phyloP scores from a whole-genome alignment of 2,888 invertebrate species.

The Diploptera punctata region DNA sequence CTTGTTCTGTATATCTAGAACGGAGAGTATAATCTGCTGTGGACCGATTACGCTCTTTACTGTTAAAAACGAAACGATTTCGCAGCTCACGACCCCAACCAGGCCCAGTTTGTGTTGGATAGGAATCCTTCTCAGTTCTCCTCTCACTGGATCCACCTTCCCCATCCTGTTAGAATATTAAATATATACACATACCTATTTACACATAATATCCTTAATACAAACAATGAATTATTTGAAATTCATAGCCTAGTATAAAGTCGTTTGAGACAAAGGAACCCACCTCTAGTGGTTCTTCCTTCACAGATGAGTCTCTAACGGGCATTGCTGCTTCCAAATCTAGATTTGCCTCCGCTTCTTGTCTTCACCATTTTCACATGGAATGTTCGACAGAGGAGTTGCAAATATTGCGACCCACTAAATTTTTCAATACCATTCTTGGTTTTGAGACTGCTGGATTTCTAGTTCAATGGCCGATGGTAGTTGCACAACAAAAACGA shows the following conservation, averaged over 20 bases:
- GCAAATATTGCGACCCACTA: slow-evolving; percentile 31
- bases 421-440: slow-evolving; percentile 37
- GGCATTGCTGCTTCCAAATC: slow-evolving; percentile 40
- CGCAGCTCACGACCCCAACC: slow-evolving; percentile 39
- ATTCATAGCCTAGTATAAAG: too few relatives aligned
- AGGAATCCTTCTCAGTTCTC: slow-evolving; percentile 21
- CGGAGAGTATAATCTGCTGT: slow-evolving; percentile 30
- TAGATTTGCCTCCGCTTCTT: slow-evolving; percentile 39
- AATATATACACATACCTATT: too few relatives aligned
- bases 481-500: not conserved
- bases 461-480: slow-evolving; percentile 37
- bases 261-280: slow-evolving; percentile 19
- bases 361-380: slow-evolving; percentile 43
- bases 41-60: slow-evolving; percentile 27
- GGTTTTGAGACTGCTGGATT: slow-evolving; percentile 9
- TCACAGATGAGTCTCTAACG: slow-evolving; percentile 37
- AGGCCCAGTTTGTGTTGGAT: slow-evolving; percentile 16
- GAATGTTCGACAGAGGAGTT: slow-evolving; percentile 12
- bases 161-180: slow-evolving; percentile 37
- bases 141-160: slow-evolving; percentile 27
- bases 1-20: slow-evolving; percentile 35
- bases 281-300: slow-evolving; percentile 29
- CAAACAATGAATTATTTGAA: too few relatives aligned
- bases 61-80: slow-evolving; percentile 40
- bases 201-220: too few relatives aligned